Base-by-base conservation (phyloP, 2,888 invertebrate genomes). In the Furcula furcula region DNA sequence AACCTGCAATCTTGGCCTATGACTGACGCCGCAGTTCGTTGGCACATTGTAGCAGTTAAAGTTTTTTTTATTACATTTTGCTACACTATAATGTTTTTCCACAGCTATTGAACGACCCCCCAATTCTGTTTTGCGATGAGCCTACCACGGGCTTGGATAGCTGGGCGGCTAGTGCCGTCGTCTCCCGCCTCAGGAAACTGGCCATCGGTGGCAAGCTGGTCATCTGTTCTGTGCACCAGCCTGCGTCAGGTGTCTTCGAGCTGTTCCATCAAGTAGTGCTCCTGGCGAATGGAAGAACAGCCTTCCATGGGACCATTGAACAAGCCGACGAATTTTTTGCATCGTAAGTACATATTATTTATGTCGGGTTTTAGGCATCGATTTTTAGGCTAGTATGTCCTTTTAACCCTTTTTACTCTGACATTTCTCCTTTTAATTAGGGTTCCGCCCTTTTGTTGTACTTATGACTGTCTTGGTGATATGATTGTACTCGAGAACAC, bases 111-210 rank as follows among this genome's bases (percentile, higher is more conserved):
- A 96, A 94, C 32, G 95, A 98, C 69, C 98, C 98, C 0, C 93
- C 94, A 2, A 91, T 98, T 35, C 79, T 98, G 31, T 97, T 98
- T 81, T 97, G 97, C 72, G 98, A 98, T 66, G 98, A 98, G 70
- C 97, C 97, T 0, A 98, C 97, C 0, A 96, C 97, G 0, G 97
- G 98, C 0, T 78, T 98, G 32, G 98, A 98, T 77, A 96, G 97
- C 54, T 97, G 92, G 76, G 96, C 94, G 67, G 97, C 98, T 0
- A 92, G 93, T 45, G 92, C 93, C 9, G 95, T 98, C 0, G 92
- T 97, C 6, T 91, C 92, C 44, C 92, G 93, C 0, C 80, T 95
- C 16, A 88, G 91, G 22, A 90, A 90, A 49, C 86, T 94, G 18
- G 90, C 94, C 6, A 76, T 79, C 25, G 89, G 91, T 18, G 94